Conservation (phyloP, 2,797 vertebrate genomes). For the Gymnodraco acuticeps region DNA sequence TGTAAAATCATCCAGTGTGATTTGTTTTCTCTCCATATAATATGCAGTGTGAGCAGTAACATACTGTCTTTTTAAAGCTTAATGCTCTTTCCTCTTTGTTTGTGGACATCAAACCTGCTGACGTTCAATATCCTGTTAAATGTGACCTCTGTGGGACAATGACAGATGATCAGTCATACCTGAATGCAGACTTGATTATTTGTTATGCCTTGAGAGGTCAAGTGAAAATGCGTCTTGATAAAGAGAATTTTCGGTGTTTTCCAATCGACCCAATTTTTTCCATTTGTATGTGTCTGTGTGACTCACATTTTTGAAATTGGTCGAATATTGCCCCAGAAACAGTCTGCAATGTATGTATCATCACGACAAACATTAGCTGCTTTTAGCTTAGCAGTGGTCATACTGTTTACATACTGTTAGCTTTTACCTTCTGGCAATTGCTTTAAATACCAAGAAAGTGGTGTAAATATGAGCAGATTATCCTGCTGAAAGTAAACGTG, state of each 20-base stretch:
- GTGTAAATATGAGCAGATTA: no score
- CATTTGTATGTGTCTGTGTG: no score
- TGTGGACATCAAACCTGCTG: conserved; percentile 41
- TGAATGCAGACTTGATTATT: conserved; percentile 23
- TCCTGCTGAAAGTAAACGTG: no score
- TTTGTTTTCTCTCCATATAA: conserved; percentile 25
- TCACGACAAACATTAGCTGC: no score
- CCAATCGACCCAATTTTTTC: no score
- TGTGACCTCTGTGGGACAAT: conserved; percentile 67
- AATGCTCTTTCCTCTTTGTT: conserved; percentile 35
- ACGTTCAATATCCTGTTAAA: conserved; percentile 59
- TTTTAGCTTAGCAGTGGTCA: no score
- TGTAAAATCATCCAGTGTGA: conserved; percentile 44
- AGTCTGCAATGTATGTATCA: no score
- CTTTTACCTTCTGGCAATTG: no score
- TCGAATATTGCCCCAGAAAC: no score
- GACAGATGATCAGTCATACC: conserved; percentile 60
- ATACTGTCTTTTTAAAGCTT: conserved; percentile 35
- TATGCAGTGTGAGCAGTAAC: background rate
- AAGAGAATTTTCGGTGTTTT: background rate
- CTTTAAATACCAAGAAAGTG: no score
- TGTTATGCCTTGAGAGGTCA: conserved; percentile 32
- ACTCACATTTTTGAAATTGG: no score
- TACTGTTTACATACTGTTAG: no score
- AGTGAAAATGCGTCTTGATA: background rate